Percentiles rank a stretch among this genome's conserved stretches.
Conservation (phyloP, 2,888 invertebrate species). For the Torymus auratus region DNA sequence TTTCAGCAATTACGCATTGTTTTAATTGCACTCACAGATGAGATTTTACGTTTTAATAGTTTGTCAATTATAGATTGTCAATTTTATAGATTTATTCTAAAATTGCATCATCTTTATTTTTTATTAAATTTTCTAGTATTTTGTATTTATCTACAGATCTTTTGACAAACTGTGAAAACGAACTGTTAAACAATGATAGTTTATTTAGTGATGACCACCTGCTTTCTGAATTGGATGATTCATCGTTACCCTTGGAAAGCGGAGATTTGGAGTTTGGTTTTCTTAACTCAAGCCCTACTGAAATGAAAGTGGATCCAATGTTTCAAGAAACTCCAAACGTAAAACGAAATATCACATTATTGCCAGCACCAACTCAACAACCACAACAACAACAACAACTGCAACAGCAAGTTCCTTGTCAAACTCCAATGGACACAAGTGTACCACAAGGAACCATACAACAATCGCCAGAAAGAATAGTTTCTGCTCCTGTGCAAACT, state of each 20-base stretch:
- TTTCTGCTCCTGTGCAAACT: slow-evolving; percentile 62
- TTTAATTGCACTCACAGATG: too few species aligned
- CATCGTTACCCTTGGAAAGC: slow-evolving; percentile 77
- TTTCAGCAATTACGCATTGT: too few species aligned
- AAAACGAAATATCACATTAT: slow-evolving; percentile 62
- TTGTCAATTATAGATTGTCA: neutral
- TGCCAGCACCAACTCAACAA: slow-evolving; percentile 52
- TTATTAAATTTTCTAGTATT: neutral
- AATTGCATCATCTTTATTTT: neutral
- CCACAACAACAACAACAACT: slow-evolving; percentile 46
- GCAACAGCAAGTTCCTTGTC: slow-evolving; percentile 40
- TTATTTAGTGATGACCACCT: slow-evolving; percentile 79
- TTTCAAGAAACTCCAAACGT: slow-evolving; percentile 59
- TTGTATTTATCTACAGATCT: slow-evolving; percentile 78
- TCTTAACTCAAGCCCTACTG: slow-evolving; percentile 64
- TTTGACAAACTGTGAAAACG: slow-evolving; percentile 83
- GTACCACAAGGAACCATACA: slow-evolving; percentile 14
- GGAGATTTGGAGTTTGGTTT: slow-evolving; percentile 75
- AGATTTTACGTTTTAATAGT: too few species aligned
- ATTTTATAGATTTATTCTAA: neutral
- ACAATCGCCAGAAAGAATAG: slow-evolving; percentile 43
- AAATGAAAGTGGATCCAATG: slow-evolving; percentile 49
- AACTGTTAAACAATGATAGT: slow-evolving; percentile 79
- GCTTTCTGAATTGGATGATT: slow-evolving; percentile 77
- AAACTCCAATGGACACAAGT: slow-evolving; percentile 32